A percentile compares a stretch with the other conserved stretches of the same genome.
These are phyloP conservation scores for Ailuropoda melanoleuca DNA, from an alignment of 2,113 vertebrate genomes.

Conservation along the genomic window DNA sequence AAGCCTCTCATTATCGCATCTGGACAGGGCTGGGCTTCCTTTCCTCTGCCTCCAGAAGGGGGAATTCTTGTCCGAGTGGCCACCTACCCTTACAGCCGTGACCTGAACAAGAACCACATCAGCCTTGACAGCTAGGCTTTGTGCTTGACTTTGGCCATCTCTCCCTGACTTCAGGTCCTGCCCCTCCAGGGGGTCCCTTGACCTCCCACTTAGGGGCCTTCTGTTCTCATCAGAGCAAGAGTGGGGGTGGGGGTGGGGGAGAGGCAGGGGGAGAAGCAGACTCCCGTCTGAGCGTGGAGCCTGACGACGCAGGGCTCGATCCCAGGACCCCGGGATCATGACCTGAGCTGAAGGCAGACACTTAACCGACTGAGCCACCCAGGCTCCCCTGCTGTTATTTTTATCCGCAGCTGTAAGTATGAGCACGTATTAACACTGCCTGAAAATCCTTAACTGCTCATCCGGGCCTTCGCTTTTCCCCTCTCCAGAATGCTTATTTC, in stretches of 20 bases:
- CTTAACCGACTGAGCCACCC: not conserved
- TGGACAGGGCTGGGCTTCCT: not conserved
- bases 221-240: not conserved
- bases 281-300: not conserved
- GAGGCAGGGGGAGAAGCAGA: not conserved
- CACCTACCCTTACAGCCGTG: not conserved
- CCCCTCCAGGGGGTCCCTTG: too few species aligned
- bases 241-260: not conserved
- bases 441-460: not conserved
- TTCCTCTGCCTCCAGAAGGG: not conserved
- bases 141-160: accelerated
- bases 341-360: not conserved
- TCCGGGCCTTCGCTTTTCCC: not conserved
- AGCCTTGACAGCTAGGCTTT: not conserved
- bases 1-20: accelerated
- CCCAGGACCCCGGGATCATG: not conserved
- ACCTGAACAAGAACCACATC: not conserved
- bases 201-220: not conserved
- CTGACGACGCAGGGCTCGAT: not conserved
- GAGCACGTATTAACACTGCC: not conserved
- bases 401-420: not conserved
- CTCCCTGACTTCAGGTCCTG: not conserved
- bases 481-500: not conserved
- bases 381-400: not conserved
- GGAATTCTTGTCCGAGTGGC: not conserved